Evolutionary conservation across 1,140 invertebrate genomes (phyloP), one percentile per base, ranked within the genome.

Genomic region (Drosophila prosaltans): DNA sequence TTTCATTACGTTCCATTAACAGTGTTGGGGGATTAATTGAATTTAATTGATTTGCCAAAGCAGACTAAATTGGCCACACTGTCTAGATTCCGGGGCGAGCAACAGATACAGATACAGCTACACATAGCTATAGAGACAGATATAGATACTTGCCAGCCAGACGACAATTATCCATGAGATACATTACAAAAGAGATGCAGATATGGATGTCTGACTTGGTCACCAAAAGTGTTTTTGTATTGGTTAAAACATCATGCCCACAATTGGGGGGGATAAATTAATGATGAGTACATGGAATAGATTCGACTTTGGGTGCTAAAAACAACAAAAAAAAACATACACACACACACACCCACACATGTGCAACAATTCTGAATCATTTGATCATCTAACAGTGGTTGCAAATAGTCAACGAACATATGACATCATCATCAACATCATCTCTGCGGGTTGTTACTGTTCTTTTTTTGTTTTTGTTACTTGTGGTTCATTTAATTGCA

Each of bases 31-130:
- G 81, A 91, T 91, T 91, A 91, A 91, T 91, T 91, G 90, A 91
- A 91, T 91, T 91, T 91, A 91, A 91, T 91, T 91, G 90, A 91
- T 91, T 91, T 91, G 90, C 90, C 90, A 91, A 91, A 91, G 90
- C 90, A 91, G 86, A 82, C 90, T 88, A 90, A 91, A 91, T 91
- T 91, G 90, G 86, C 90, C 90, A 80, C 81, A 90, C 72, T 89
- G 90, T 91, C 90, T 90, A 89, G 85, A 91, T 91, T 91, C 77
- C 74, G 64, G 68, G 69, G 78, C 61, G 66, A 69, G 69, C 81
- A 84, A 74, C 79, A 77, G 81, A 73, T 70, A 80, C 81, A 45
- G 43, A 21, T 45, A 51, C 45, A 10, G 45, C 5, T 8, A 48
- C 45, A 9, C 7, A 7, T 8, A 48, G 45, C 24, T 24, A 48